These are phyloP conservation scores for Argynnis bischoffii DNA, from an alignment of 2,888 invertebrate genomes.

Conservation along the genomic window DNA sequence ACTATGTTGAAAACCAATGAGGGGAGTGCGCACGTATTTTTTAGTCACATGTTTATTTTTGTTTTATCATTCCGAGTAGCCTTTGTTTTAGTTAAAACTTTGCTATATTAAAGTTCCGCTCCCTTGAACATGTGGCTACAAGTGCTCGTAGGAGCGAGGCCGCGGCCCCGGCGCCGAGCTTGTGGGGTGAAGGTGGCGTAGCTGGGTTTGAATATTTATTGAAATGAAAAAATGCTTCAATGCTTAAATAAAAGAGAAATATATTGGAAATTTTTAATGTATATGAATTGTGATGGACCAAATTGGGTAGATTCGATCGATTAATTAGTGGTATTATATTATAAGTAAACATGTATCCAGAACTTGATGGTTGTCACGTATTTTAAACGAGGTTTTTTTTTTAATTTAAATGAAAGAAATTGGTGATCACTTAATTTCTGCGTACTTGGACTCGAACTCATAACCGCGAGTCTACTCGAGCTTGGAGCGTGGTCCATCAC, in stretches of 20 bases:
- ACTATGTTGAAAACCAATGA: conserved; percentile 23
- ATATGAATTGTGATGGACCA: conserved; percentile 14
- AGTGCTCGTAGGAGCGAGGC: conserved; percentile 62
- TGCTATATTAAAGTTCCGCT: conserved; percentile 45
- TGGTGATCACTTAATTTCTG: neutral
- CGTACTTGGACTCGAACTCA: conserved; percentile 9
- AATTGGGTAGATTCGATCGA: conserved; percentile 4
- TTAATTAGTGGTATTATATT: neutral
- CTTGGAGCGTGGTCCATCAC: conserved; percentile 1
- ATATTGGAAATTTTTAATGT: neutral
- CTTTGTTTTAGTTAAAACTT: conserved; percentile 40
- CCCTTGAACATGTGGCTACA: conserved; percentile 81
- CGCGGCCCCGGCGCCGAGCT: conserved; percentile 70
- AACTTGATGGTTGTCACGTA: neutral
- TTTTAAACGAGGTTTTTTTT: neutral
- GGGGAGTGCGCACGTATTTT: conserved; percentile 75
- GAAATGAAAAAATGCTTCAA: too few relatives aligned
- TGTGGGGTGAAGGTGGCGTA: conserved; percentile 49
- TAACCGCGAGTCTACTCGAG: conserved; percentile 5
- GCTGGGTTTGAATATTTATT: neutral
- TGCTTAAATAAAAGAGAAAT: neutral
- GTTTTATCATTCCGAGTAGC: conserved; percentile 45
- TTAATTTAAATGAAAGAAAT: neutral
- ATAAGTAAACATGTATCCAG: neutral
- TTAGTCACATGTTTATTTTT: conserved; percentile 79